phyloP scores from a whole-genome alignment of 2,888 invertebrate species.

The Tinea pellionella region DNA sequence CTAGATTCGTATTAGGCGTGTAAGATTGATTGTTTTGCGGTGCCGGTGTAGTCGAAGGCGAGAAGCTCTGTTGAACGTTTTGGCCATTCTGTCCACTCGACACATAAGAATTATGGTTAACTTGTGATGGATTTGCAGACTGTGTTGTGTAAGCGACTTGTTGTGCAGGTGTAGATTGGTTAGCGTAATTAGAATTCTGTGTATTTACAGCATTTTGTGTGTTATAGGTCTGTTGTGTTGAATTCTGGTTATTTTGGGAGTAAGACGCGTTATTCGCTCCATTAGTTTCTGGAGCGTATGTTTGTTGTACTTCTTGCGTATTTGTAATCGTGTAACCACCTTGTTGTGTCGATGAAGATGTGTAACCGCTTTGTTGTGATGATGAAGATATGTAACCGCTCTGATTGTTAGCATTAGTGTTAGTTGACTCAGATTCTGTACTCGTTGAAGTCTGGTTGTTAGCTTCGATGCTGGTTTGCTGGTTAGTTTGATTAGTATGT shows the following conservation, averaged over 20 bases:
- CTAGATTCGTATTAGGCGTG: slow-evolving; percentile 23
- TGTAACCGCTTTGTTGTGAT: slow-evolving; percentile 16
- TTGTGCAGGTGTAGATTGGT: slow-evolving; percentile 37
- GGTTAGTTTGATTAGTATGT: slow-evolving; percentile 33
- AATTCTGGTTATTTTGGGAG: background rate
- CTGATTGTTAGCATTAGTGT: slow-evolving; percentile 36
- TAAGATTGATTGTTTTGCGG: background rate
- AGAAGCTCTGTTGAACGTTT: slow-evolving; percentile 29
- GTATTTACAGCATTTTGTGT: background rate
- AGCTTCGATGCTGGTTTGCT: slow-evolving; percentile 15
- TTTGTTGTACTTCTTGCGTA: background rate
- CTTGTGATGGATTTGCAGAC: slow-evolving; percentile 34
- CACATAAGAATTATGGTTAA: slow-evolving; percentile 19
- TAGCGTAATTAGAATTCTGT: slow-evolving; percentile 20
- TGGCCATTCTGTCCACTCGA: slow-evolving; percentile 19
- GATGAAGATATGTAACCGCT: slow-evolving; percentile 55
- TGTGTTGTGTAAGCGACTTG: slow-evolving; percentile 32
- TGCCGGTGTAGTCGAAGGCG: slow-evolving; percentile 41
- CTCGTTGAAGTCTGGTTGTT: slow-evolving; percentile 1
- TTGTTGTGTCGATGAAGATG: slow-evolving; percentile 32
- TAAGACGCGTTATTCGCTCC: slow-evolving; percentile 23
- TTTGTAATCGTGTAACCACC: slow-evolving; percentile 35
- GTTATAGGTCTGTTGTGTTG: background rate
- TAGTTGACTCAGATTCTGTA: slow-evolving; percentile 34
- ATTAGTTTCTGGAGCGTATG: slow-evolving; percentile 18